phyloP scores from a whole-genome alignment of 2,797 vertebrate species.

The Vireo griseus region DNA sequence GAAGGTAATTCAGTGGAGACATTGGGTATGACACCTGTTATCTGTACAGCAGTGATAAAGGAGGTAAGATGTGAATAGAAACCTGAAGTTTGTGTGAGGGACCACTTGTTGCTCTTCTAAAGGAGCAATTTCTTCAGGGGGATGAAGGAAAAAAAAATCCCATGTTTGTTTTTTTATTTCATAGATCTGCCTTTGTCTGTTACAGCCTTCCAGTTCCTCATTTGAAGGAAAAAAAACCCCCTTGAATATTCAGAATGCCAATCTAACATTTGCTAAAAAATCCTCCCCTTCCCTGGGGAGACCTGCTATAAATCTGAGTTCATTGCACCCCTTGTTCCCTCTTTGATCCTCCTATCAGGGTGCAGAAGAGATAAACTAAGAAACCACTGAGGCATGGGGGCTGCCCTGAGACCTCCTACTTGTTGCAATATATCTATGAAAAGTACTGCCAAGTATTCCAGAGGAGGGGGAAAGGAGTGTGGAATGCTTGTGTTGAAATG shows the following conservation, averaged over 20 bases:
- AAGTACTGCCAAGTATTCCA: neutral
- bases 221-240: neutral
- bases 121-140: neutral
- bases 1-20: neutral
- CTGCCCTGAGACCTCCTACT: neutral
- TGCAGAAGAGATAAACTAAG: neutral
- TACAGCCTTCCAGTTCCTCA: neutral
- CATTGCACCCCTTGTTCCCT: neutral
- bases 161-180: accelerated
- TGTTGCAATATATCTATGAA: neutral
- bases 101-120: neutral
- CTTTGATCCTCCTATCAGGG: no score
- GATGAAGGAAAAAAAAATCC: neutral
- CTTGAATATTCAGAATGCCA: neutral
- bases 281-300: accelerated
- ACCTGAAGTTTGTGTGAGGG: neutral
- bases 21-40: neutral
- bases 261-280: neutral
- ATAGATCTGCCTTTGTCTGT: neutral
- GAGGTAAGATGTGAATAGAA: neutral
- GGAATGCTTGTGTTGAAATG: neutral
- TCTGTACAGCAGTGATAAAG: neutral
- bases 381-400: neutral
- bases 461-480: accelerated
- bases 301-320: neutral